phyloP scores from a whole-genome alignment of 2,113 vertebrate species.

The Phylloscopus trochilus region DNA sequence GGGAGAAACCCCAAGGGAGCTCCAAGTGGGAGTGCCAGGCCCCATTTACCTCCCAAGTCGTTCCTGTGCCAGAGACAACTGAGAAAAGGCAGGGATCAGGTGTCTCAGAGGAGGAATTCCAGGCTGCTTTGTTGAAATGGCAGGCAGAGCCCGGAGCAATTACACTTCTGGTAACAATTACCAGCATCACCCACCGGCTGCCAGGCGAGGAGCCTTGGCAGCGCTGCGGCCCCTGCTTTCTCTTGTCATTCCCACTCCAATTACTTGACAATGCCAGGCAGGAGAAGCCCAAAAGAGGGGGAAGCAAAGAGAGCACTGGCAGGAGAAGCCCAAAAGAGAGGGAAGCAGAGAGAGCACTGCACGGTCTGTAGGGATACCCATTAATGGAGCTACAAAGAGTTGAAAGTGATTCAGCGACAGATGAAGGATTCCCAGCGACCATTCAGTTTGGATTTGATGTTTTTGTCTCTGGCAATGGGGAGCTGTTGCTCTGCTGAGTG shows the following conservation, averaged over 20 bases:
- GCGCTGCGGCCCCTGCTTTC: constrained; percentile 11
- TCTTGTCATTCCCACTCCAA: constrained; percentile 62
- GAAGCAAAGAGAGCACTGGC: not conserved
- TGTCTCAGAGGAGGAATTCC: constrained; percentile 34
- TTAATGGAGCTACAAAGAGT: not conserved
- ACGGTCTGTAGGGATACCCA: not conserved
- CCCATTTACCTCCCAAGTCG: not conserved
- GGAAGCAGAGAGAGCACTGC: not conserved
- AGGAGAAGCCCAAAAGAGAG: constrained; percentile 27
- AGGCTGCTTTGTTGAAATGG: constrained; percentile 11
- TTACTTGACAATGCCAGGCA: constrained; percentile 49
- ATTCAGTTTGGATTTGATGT: not conserved
- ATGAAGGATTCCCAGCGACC: not conserved
- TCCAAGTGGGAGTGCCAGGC: not conserved
- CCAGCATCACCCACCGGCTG: constrained; percentile 33
- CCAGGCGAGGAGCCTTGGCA: constrained; percentile 63
- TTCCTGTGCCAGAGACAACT: not conserved
- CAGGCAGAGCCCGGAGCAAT: constrained; percentile 58
- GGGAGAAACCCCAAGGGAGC: not conserved
- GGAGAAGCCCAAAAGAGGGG: constrained; percentile 22
- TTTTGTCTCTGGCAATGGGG: not conserved
- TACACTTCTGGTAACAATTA: constrained; percentile 59
- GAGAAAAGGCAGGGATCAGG: not conserved
- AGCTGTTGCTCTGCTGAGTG: not conserved
- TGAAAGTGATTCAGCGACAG: constrained; percentile 15